Conservation (phyloP, 2,888 invertebrate genomes). For the Physocephala rufipes region DNA sequence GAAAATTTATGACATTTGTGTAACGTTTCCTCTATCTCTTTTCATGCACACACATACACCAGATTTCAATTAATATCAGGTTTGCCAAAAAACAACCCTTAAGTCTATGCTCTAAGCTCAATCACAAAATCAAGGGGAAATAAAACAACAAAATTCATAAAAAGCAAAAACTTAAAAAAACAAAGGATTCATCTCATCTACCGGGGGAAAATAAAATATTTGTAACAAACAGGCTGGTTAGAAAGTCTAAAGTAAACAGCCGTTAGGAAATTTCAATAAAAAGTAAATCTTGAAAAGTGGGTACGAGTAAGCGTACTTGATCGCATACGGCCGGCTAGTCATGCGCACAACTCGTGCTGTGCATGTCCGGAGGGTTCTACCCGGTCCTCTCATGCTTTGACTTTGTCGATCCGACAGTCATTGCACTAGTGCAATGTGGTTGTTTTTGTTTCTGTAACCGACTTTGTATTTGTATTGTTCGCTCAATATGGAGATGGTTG, state of each 20-base stretch:
- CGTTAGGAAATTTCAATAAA: conserved; percentile 20
- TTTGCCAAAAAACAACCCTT: conserved; percentile 3
- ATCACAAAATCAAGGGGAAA: not conserved
- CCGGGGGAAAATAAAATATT: not conserved
- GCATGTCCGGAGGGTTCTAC: not conserved
- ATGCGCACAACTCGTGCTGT: conserved; percentile 17
- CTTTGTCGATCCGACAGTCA: not conserved
- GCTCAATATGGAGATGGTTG: not conserved
- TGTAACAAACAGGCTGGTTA: not conserved
- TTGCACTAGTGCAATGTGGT: not conserved
- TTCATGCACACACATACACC: not conserved
- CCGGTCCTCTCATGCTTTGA: conserved; percentile 27
- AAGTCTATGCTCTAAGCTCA: not conserved
- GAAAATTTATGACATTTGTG: not conserved
- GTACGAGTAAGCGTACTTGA: not conserved
- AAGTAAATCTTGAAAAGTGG: conserved; percentile 5
- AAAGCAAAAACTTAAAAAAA: not conserved
- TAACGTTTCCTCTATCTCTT: not conserved
- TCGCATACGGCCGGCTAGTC: conserved; percentile 13
- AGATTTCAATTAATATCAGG: not conserved
- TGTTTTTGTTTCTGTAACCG: not conserved
- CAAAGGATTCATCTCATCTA: not conserved
- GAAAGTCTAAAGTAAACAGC: not conserved
- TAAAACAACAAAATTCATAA: not conserved
- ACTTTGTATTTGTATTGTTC: no score